Conservation (phyloP, 2,113 vertebrate species). For the Plestiodon gilberti region DNA sequence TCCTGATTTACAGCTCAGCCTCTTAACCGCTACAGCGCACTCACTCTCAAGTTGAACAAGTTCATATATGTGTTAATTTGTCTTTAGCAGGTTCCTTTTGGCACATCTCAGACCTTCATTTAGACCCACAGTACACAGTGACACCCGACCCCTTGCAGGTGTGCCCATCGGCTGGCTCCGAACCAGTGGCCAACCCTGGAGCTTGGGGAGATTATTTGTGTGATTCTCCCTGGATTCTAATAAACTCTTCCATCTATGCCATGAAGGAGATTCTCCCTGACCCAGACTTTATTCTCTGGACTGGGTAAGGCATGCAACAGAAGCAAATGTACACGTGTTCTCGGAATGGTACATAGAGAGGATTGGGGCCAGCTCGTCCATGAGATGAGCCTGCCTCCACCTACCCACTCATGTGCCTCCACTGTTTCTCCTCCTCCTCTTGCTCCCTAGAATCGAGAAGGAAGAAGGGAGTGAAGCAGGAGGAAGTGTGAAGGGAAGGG, state of each 20-base stretch:
- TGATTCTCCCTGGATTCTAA: slow-evolving; percentile 88
- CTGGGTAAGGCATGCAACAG: slow-evolving; percentile 79
- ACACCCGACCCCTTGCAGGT: slow-evolving; percentile 66
- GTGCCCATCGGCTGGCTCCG: slow-evolving; percentile 83
- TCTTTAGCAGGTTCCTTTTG: slow-evolving; percentile 84
- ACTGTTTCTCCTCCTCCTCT: too few relatives aligned
- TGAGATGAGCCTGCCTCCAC: too few relatives aligned
- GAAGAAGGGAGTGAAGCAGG: too few relatives aligned
- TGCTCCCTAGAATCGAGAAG: too few relatives aligned
- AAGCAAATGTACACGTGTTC: background rate
- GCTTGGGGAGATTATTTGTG: slow-evolving; percentile 88
- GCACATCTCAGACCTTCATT: slow-evolving; percentile 92
- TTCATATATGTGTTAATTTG: background rate
- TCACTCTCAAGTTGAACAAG: background rate
- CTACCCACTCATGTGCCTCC: too few relatives aligned
- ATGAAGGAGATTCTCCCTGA: slow-evolving; percentile 82
- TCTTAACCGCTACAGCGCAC: too few relatives aligned
- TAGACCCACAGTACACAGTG: slow-evolving; percentile 83
- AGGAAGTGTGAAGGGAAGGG: too few relatives aligned
- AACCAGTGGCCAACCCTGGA: slow-evolving; percentile 75
- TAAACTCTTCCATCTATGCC: slow-evolving; percentile 81
- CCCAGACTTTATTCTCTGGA: slow-evolving; percentile 96
- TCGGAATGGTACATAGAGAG: background rate
- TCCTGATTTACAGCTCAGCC: too few relatives aligned
- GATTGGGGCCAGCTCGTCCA: background rate